Evolutionary conservation across 1,140 invertebrate species (phyloP).

Genomic region (Ceratitis capitata): DNA sequence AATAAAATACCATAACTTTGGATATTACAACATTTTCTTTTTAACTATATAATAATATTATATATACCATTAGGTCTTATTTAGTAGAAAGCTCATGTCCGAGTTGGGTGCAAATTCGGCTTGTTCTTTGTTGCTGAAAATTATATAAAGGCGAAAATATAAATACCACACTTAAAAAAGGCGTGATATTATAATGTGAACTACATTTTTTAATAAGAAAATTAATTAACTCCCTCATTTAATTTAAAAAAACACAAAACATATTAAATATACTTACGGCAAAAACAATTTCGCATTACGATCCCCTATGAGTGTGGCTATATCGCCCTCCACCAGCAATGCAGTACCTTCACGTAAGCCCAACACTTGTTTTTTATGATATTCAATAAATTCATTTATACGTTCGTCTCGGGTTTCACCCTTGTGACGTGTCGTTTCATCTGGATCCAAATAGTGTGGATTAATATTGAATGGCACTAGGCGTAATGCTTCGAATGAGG

Average conservation of each 20-base stretch:
- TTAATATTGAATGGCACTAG: constrained; percentile 88
- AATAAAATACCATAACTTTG: neutral
- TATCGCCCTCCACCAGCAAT: constrained; percentile 72
- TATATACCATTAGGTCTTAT: constrained; percentile 33
- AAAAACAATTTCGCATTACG: constrained; percentile 73
- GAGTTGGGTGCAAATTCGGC: constrained; percentile 68
- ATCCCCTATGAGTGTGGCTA: constrained; percentile 71
- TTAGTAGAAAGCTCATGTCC: constrained; percentile 72
- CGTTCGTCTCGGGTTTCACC: constrained; percentile 80
- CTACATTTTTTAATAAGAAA: too few relatives aligned
- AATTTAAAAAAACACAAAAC: neutral
- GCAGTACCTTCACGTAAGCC: constrained; percentile 78
- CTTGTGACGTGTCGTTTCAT: constrained; percentile 73
- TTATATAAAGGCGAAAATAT: constrained; percentile 50
- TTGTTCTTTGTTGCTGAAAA: constrained; percentile 68
- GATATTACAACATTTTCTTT: too few relatives aligned
- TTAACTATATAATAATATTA: too few relatives aligned
- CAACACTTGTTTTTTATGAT: constrained; percentile 71
- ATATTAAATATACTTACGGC: constrained; percentile 69
- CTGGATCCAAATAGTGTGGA: constrained; percentile 81
- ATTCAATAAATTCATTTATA: constrained; percentile 74
- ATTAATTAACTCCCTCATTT: neutral
- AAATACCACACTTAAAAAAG: neutral
- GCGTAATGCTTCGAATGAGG: constrained; percentile 76
- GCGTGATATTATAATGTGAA: too few relatives aligned